These are phyloP conservation scores for Sanderia malayensis DNA, from an alignment of 30 jellyfish, hydroid and myxozoan genomes.

Conservation along the genomic window DNA sequence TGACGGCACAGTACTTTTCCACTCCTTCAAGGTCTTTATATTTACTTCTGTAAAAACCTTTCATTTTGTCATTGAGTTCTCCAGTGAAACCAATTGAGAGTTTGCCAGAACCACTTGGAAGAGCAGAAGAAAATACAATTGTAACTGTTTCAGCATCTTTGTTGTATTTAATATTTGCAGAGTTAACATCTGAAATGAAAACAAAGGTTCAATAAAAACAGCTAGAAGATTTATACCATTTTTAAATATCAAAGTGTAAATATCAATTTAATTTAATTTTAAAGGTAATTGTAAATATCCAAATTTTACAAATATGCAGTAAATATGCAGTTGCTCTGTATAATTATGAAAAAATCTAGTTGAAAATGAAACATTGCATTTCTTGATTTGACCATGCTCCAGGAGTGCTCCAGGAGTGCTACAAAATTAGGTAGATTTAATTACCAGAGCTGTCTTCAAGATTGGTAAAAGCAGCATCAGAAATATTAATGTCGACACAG, in stretches of 20 bases:
- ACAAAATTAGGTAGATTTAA: too few species aligned
- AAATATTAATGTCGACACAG: constrained; percentile 70
- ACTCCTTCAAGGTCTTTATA: constrained; percentile 75
- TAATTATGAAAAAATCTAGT: too few species aligned
- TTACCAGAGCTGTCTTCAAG: constrained; percentile 19
- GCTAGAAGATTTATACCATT: too few species aligned
- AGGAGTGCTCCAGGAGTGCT: too few species aligned
- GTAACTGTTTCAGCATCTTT: constrained; percentile 73
- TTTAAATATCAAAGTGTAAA: too few species aligned
- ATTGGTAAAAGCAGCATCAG: constrained; percentile 57
- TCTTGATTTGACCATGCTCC: too few species aligned
- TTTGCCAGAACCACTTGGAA: constrained; percentile 81
- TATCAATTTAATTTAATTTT: too few species aligned
- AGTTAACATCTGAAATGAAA: constrained; percentile 5
- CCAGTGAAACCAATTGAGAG: constrained; percentile 68
- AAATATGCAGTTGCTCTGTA: too few species aligned
- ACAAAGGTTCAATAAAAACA: too few species aligned
- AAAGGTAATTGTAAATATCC: too few species aligned
- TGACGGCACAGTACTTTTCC: constrained; percentile 88
- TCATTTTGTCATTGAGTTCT: constrained; percentile 95
- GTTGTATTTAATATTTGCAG: constrained; percentile 63
- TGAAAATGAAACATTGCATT: too few species aligned
- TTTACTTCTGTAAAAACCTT: constrained; percentile 95
- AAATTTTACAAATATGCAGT: too few species aligned
- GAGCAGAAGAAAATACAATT: constrained; percentile 57